Evolutionary conservation across 2,888 invertebrate genomes (phyloP).

Genomic region (Xanthorhoe designata): DNA sequence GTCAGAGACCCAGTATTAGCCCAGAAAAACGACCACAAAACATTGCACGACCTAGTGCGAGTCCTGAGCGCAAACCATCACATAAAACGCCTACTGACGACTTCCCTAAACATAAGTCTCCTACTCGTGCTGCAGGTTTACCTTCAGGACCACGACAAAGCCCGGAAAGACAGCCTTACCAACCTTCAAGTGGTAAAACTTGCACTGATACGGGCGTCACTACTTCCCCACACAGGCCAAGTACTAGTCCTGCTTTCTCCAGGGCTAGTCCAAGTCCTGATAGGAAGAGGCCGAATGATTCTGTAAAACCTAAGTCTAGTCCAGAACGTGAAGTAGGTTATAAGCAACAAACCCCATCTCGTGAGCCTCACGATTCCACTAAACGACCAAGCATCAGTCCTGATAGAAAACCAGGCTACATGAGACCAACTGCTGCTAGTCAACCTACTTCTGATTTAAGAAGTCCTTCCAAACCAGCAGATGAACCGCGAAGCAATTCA

Average conservation of each 20-base stretch:
- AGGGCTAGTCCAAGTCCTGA: slow-evolving; percentile 55
- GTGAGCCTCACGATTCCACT: slow-evolving; percentile 31
- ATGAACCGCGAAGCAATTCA: slow-evolving; percentile 55
- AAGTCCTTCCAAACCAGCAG: slow-evolving; percentile 38
- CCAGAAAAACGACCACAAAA: slow-evolving; percentile 64
- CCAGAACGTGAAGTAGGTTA: slow-evolving; percentile 47
- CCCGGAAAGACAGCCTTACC: slow-evolving; percentile 49
- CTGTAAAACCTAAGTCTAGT: slow-evolving; percentile 39
- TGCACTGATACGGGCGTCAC: slow-evolving; percentile 17
- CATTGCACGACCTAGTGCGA: slow-evolving; percentile 50
- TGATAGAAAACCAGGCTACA: slow-evolving; percentile 63
- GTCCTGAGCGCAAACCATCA: slow-evolving; percentile 55
- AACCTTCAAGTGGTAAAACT: slow-evolving; percentile 26
- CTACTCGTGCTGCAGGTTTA: slow-evolving; percentile 29
- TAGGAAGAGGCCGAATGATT: slow-evolving; percentile 38
- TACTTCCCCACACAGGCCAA: slow-evolving; percentile 23
- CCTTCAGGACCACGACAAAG: slow-evolving; percentile 49
- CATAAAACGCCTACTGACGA: slow-evolving; percentile 35
- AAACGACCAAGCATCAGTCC: slow-evolving; percentile 47
- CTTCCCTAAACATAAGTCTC: slow-evolving; percentile 38
- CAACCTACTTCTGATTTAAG: slow-evolving; percentile 46
- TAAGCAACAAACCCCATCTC: slow-evolving; percentile 24
- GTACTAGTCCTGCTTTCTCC: slow-evolving; percentile 30
- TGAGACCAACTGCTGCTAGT: slow-evolving; percentile 61
- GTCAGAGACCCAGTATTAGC: slow-evolving; percentile 60